Conservation (phyloP, 2,797 vertebrate genomes). For the Megaceryle alcyon region DNA sequence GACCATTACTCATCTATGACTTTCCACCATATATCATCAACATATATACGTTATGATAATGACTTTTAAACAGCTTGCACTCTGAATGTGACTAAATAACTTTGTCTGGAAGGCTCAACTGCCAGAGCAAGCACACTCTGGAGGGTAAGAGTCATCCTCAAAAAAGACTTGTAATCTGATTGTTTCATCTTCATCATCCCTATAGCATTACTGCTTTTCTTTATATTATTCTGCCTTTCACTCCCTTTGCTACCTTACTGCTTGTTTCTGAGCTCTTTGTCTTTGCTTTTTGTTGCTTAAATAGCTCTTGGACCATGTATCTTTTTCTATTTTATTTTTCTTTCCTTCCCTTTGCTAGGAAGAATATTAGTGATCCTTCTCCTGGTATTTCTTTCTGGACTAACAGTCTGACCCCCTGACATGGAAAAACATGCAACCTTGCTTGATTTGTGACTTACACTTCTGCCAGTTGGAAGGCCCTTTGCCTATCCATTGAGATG, state of each 20-base stretch:
- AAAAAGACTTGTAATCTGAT: constrained; percentile 65
- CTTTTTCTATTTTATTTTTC: not conserved
- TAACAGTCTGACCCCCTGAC: not conserved
- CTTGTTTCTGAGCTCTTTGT: constrained; percentile 6
- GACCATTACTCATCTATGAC: not conserved
- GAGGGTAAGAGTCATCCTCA: constrained; percentile 73
- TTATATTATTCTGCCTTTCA: not conserved
- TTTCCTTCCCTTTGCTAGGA: not conserved
- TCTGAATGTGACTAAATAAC: not conserved
- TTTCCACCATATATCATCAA: not conserved
- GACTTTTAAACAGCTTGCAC: not conserved
- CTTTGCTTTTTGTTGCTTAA: not conserved
- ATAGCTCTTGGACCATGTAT: not conserved
- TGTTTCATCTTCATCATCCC: not conserved
- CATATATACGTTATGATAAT: not conserved
- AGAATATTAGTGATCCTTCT: not conserved
- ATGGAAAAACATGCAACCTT: not conserved
- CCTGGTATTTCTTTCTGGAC: not conserved
- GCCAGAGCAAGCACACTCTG: constrained; percentile 76
- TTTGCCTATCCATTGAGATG: not conserved
- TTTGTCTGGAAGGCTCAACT: constrained; percentile 46
- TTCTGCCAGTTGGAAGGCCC: not conserved
- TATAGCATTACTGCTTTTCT: not conserved
- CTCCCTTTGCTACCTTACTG: constrained; percentile 28
- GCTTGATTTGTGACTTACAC: not conserved